phyloP scores from a whole-genome alignment of 2,797 vertebrate genomes.

The Vultur gryphus region DNA sequence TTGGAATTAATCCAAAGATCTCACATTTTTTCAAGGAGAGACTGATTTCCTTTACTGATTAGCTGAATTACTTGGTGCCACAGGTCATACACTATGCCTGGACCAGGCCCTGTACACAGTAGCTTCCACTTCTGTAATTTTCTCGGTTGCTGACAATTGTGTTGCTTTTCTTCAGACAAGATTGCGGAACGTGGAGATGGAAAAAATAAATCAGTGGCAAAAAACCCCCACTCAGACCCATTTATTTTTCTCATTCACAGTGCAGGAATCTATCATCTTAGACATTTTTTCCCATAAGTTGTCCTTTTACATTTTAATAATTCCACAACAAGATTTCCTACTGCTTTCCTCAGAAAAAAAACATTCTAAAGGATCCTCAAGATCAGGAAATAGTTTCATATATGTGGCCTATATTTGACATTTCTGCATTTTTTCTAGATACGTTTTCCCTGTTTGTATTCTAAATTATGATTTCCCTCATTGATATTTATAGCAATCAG shows the following conservation, averaged over 20 bases:
- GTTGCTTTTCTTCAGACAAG: not conserved
- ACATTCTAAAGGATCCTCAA: not conserved
- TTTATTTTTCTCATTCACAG: not conserved
- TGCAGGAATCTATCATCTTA: not conserved
- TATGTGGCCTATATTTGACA: not conserved
- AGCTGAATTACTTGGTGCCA: not conserved
- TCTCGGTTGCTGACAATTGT: not conserved
- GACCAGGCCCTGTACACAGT: not conserved
- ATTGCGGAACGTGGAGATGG: not conserved
- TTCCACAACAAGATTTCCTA: not conserved
- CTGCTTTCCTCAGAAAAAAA: not conserved
- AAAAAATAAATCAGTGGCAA: not conserved
- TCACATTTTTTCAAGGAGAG: not conserved
- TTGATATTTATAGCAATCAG: not conserved
- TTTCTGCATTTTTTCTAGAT: not conserved
- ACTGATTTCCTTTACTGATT: not conserved
- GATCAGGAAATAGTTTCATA: not conserved
- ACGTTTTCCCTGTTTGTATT: not conserved
- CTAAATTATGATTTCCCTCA: not conserved
- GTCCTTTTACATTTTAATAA: not conserved
- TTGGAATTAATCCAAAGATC: not conserved
- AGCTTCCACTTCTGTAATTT: not conserved
- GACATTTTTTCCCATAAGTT: not conserved
- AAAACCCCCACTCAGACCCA: fast-evolving
- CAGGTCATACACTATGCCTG: not conserved